A percentile compares a stretch with the other conserved stretches of the same genome.
phyloP scores from a whole-genome alignment of 30 jellyfish, hydroid and myxozoan species.

The Clytia hemisphaerica region DNA sequence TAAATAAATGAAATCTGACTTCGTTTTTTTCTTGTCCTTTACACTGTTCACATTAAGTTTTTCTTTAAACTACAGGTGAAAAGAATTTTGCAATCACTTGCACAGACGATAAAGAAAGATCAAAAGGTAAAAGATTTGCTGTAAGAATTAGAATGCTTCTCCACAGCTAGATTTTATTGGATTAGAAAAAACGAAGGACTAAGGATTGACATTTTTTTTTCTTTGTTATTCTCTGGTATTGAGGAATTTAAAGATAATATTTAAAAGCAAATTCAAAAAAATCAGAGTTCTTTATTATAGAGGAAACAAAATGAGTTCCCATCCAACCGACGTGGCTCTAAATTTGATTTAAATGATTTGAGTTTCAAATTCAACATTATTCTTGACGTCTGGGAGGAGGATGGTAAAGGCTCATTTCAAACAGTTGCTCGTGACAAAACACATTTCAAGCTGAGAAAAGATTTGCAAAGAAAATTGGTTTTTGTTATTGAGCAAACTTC shows the following conservation, averaged over 20 bases:
- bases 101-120: constrained; percentile 9
- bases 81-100: constrained; percentile 13
- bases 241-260: no score
- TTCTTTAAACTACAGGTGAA: background rate
- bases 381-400: constrained; percentile 80
- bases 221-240: no score
- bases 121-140: background rate
- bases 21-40: no score
- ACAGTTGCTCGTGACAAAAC: constrained; percentile 86
- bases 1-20: no score
- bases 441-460: constrained; percentile 70
- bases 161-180: background rate
- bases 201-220: background rate
- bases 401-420: constrained; percentile 73
- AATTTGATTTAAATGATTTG: constrained; percentile 47
- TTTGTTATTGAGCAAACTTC: constrained; percentile 61
- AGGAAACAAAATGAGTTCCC: constrained; percentile 9
- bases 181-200: background rate
- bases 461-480: constrained; percentile 55
- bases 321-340: background rate
- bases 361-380: constrained; percentile 67
- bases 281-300: no score
- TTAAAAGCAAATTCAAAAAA: no score
- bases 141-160: background rate
- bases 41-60: background rate